Evolutionary conservation across 2,888 invertebrate genomes (phyloP).

Genomic region (Nymphalis c-album): DNA sequence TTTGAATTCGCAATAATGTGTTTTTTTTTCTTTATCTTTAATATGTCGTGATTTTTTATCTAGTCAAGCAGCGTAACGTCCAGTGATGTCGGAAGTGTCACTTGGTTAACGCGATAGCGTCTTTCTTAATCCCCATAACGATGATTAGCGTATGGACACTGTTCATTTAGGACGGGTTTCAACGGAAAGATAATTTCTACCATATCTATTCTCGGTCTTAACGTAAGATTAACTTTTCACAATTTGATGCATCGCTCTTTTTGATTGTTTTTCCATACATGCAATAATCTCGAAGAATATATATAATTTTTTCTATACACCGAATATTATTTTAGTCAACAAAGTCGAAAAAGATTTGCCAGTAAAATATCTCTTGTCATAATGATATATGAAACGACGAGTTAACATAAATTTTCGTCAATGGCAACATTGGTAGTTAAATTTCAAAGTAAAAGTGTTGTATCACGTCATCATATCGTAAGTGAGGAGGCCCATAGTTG

Average conservation of each 20-base stretch:
- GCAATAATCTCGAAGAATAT: no score
- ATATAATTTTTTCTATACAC: background rate
- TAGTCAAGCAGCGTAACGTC: slow-evolving; percentile 41
- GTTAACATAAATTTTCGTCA: slow-evolving; percentile 26
- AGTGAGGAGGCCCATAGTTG: slow-evolving; percentile 59
- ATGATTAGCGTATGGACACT: slow-evolving; percentile 34
- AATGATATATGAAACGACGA: slow-evolving; percentile 15
- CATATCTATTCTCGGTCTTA: background rate
- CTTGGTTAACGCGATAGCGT: slow-evolving; percentile 43
- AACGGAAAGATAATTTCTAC: background rate
- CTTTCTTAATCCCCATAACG: slow-evolving; percentile 41
- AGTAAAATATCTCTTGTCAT: slow-evolving; percentile 19
- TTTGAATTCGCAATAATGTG: background rate
- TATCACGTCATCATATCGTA: slow-evolving; percentile 61
- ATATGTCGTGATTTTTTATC: slow-evolving; percentile 21
- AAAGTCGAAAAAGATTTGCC: background rate
- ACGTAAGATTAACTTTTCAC: background rate
- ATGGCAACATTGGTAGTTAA: slow-evolving; percentile 33
- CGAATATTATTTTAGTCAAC: background rate
- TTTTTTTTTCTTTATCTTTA: background rate
- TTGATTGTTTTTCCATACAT: no score
- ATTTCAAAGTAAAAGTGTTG: slow-evolving; percentile 51
- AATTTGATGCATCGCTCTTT: no score
- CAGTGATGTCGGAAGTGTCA: slow-evolving; percentile 47
- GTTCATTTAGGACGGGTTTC: slow-evolving; percentile 10